Percentiles rank a stretch among this genome's conserved stretches.
These are phyloP conservation scores for Adelges cooleyi DNA, from an alignment of 1,140 invertebrate species.

Conservation along the genomic window DNA sequence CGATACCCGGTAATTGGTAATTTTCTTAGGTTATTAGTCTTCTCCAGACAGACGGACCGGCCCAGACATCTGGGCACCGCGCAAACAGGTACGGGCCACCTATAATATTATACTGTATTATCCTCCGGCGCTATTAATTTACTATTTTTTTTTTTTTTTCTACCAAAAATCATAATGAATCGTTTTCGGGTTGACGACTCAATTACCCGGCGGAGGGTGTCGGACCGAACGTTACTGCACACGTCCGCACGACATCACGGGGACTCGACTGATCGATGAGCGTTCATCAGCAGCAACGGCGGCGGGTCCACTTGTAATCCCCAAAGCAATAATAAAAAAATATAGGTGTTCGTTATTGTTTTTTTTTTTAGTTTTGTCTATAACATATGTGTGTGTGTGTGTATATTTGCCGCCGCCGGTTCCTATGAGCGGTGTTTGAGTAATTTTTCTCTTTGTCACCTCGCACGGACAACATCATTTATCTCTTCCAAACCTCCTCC, in stretches of 20 bases:
- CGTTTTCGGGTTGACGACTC: conserved; percentile 20
- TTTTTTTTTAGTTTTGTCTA: neutral
- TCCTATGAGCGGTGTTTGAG: neutral
- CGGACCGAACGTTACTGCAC: neutral
- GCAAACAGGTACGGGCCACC: too few species aligned
- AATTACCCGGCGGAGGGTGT: conserved; percentile 11
- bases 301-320: neutral
- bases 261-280: conserved; percentile 23
- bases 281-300: conserved; percentile 17
- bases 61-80: conserved; percentile 3
- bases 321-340: neutral
- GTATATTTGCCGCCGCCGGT: conserved; percentile 7
- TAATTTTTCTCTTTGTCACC: conserved; percentile 27
- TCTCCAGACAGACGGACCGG: too few species aligned
- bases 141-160: too few species aligned
- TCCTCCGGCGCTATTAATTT: too few species aligned
- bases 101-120: too few species aligned
- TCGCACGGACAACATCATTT: conserved; percentile 10
- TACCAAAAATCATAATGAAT: neutral
- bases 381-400: neutral
- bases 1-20: too few species aligned
- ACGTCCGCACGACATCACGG: neutral
- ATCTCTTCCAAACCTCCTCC: too few species aligned
- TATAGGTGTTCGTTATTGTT: conserved; percentile 8
- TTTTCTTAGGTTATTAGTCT: too few species aligned